phyloP scores from a whole-genome alignment of 2,113 vertebrate species.

The Zosterops pallidus region DNA sequence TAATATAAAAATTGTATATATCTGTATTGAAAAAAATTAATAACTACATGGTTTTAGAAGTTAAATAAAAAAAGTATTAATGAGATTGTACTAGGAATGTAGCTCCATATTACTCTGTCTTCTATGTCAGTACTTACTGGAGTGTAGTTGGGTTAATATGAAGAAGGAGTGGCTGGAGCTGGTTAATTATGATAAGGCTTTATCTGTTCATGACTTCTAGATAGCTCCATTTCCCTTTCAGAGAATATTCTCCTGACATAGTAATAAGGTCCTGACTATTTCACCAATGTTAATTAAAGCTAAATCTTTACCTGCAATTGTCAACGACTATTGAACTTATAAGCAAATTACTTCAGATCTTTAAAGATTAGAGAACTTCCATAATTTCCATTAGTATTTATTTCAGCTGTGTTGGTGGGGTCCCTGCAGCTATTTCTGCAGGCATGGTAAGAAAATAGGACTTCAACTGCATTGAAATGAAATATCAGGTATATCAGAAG shows the following conservation, averaged over 20 bases:
- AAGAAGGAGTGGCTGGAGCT: not conserved
- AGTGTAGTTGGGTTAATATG: not conserved
- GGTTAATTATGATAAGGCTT: not conserved
- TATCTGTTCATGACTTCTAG: not conserved
- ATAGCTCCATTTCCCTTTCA: not conserved
- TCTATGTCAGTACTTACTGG: not conserved
- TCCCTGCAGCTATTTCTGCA: not conserved
- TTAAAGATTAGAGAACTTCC: not conserved
- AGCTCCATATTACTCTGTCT: not conserved
- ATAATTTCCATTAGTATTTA: slow-evolving; percentile 9
- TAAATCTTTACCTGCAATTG: slow-evolving; percentile 17
- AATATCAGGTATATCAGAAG: not conserved
- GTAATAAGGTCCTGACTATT: not conserved
- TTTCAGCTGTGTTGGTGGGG: not conserved
- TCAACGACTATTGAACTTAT: not conserved
- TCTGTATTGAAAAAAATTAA: not conserved
- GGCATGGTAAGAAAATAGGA: not conserved
- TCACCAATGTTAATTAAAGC: not conserved
- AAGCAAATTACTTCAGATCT: not conserved
- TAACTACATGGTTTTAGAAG: not conserved
- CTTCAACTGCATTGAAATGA: not conserved
- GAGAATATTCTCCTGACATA: not conserved
- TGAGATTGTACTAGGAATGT: not conserved
- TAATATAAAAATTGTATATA: not conserved
- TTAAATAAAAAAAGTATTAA: not conserved